phyloP scores from a whole-genome alignment of 2,888 invertebrate genomes.

The Synanthedon andrenaeformis region DNA sequence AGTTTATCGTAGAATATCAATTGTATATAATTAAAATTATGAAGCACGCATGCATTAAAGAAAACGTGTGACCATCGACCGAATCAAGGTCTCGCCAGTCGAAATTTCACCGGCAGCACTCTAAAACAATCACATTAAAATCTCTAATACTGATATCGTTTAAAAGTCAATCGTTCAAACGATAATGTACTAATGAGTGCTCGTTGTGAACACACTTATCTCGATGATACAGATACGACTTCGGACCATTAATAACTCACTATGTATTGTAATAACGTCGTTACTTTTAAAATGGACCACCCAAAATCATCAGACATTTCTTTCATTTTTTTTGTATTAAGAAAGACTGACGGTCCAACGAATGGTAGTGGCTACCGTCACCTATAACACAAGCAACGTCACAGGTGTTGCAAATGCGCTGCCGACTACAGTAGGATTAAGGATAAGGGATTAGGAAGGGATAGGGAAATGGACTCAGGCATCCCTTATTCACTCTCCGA shows the following conservation, averaged over 20 bases:
- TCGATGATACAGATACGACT: constrained; percentile 53
- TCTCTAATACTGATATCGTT: constrained; percentile 40
- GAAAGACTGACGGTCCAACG: too few species aligned
- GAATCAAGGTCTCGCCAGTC: background rate
- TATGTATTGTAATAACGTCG: constrained; percentile 61
- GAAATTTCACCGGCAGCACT: constrained; percentile 20
- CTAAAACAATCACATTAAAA: constrained; percentile 41
- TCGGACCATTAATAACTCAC: constrained; percentile 54
- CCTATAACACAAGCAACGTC: too few species aligned
- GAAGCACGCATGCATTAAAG: background rate
- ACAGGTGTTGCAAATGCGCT: too few species aligned
- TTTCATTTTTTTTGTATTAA: too few species aligned
- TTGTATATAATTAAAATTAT: too few species aligned
- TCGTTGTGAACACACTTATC: constrained; percentile 60
- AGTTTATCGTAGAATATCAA: too few species aligned
- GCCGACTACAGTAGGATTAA: too few species aligned
- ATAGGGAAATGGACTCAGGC: too few species aligned
- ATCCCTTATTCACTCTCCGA: too few species aligned
- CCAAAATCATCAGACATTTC: constrained; percentile 54
- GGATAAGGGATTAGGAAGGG: too few species aligned
- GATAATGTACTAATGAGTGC: constrained; percentile 58
- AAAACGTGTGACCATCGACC: background rate
- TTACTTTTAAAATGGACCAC: constrained; percentile 55
- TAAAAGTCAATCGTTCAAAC: constrained; percentile 54
- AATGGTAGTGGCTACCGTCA: too few species aligned